Conservation (phyloP, 2,797 vertebrate genomes). For the Pelochelys cantorii region DNA sequence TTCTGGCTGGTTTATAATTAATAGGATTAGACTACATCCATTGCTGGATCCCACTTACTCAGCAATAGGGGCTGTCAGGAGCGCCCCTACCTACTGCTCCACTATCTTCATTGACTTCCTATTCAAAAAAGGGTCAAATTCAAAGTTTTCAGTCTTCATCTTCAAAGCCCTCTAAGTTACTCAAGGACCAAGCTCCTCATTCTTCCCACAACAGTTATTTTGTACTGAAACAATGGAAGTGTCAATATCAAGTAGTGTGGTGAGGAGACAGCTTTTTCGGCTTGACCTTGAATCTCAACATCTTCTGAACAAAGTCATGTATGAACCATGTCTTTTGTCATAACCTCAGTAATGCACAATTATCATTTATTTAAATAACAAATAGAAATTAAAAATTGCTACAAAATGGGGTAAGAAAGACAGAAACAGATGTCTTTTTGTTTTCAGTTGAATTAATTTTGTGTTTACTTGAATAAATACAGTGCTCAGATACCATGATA, state of each 20-base stretch:
- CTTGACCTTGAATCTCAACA: background rate
- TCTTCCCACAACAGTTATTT: background rate
- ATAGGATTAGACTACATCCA: too few species aligned
- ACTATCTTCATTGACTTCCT: accelerated
- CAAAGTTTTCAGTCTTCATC: accelerated
- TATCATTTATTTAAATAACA: accelerated
- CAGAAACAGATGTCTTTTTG: background rate
- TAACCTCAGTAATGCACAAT: background rate
- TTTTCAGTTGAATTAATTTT: background rate
- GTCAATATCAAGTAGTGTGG: background rate
- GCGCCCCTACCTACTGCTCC: accelerated
- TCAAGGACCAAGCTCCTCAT: accelerated
- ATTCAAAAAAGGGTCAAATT: background rate
- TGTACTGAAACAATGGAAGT: background rate
- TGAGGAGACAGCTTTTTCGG: background rate
- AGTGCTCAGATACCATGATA: background rate
- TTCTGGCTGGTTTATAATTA: background rate
- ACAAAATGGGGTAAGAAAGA: background rate
- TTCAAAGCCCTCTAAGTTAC: background rate
- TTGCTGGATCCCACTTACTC: background rate
- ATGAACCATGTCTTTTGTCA: background rate
- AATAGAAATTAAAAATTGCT: background rate
- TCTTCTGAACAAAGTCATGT: background rate
- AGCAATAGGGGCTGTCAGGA: background rate
- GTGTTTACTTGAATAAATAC: background rate